Evolutionary conservation across 2,888 invertebrate genomes (phyloP).

Genomic region (Archaeoteleia sp.): DNA sequence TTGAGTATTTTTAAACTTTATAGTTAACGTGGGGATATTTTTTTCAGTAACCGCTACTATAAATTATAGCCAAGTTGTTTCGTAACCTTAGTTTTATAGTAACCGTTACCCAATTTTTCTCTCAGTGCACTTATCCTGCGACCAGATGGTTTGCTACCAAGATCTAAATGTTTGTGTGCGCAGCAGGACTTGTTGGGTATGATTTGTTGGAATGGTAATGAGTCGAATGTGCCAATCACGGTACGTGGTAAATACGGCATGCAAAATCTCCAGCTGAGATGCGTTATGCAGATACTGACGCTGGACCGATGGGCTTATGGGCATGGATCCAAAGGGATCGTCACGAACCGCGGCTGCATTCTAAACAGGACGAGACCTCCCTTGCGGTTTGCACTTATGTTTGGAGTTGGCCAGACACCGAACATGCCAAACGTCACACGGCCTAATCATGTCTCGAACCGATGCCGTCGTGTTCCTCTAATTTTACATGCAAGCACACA

Average conservation of each 20-base stretch:
- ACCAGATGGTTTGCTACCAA: no score
- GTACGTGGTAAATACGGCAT: conserved; percentile 67
- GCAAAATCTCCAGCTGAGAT: conserved; percentile 55
- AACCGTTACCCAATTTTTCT: no score
- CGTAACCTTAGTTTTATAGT: no score
- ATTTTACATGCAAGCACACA: no score
- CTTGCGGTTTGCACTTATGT: conserved; percentile 49
- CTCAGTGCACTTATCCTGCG: no score
- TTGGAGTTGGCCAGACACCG: conserved; percentile 39
- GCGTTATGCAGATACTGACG: conserved; percentile 61
- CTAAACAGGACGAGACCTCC: conserved; percentile 63
- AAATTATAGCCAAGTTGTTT: no score
- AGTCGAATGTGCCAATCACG: conserved; percentile 67
- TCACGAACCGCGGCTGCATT: conserved; percentile 63
- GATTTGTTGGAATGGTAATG: conserved; percentile 67
- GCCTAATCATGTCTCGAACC: conserved; percentile 39
- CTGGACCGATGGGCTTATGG: conserved; percentile 8
- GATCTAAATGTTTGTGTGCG: no score
- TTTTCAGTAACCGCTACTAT: no score
- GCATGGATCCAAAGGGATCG: conserved; percentile 58
- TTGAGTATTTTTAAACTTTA: no score
- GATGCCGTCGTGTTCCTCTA: conserved; percentile 39
- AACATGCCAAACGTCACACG: conserved; percentile 45
- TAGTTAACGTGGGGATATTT: no score
- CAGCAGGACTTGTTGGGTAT: conserved; percentile 52